Base-by-base conservation (phyloP, 2,888 invertebrate genomes). In the Folsomia candida region DNA sequence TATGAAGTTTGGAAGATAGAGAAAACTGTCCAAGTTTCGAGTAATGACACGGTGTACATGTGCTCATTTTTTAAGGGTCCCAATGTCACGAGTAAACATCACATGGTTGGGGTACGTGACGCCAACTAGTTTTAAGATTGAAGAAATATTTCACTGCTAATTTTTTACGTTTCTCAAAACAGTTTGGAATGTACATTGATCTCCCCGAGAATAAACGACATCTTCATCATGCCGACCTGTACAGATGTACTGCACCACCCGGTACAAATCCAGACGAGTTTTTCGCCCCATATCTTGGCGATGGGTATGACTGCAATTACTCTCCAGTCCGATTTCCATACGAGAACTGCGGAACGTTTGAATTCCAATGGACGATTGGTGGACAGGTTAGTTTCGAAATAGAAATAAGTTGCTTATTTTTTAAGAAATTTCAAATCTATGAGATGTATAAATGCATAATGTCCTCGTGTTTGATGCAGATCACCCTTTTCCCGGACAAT, bases 21-120 rank as follows among this genome's bases (percentile, higher is more conserved):
- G 28, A 37, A 27, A 18, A 61, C 37, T 3, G 27, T 65, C 22
- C 26, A 54, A 25, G 54, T 70, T 37, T 58, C 70, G 18, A 20
- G 51, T 2, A 54, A 70, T 87, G 89, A 91, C 75, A 93, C 93
- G 0, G 84, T 91, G 20, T 93, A 93, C 83, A 93, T 92, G 92
- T 93, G 93, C 83, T 93, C 92, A 83, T 89, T 93, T 72, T 90
- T 92, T 84, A 90, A 89, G 83, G 88, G 89, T 0, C 92, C 92
- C 0, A 83, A 84, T 0, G 81, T 92, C 0, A 84, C 85, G 0
- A 84, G 84, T n/a, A 92, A 92, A 81, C 91, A 92, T 81, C 93
- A 93, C 80, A 90, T 93, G 80, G 88, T 92, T 27, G 92, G 93
- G 78, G 86, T 86, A 81, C 83, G 83, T 20, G n/a, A n/a, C n/a